Base-by-base conservation (phyloP, 2,888 invertebrate genomes). In the Xestia rhomboidea region DNA sequence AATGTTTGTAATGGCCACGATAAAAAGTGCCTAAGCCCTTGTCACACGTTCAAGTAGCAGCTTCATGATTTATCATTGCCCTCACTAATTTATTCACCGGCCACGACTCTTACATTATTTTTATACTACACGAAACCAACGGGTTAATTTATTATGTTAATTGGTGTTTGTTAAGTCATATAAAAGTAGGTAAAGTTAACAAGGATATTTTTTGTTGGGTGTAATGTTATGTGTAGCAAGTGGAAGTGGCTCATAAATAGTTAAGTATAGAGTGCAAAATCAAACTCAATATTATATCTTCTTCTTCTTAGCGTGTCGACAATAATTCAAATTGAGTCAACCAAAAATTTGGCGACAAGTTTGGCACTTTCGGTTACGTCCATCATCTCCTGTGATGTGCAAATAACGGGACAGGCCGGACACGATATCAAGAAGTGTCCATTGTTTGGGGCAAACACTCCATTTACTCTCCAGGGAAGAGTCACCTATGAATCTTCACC, bases 61-160 rank as follows among this genome's bases (percentile, higher is more conserved):
- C 76, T 79, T 72, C 73, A 86, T 89, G 86, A 91, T 91, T 90
- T 90, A 91, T 90, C 90, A 88, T 82, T 78, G 79, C 69, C 77
- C 67, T n/a, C 76, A 82, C 73, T 88, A 90, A 90, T 91, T 90
- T 91, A 89, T 90, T 89, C 88, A 88, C 84, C 79, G 79, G 76
- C 86, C 77, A 81, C 81, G 72, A 69, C 75, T 81, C 80, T 84
- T 83, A 83, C 86, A 86, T 89, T 89, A 92, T 92, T 92, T 91
- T 89, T 87, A 83, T 88, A 92, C 90, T 88, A 92, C 91, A 90
- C 85, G 88, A 83, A 89, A 88, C 82, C 88, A 90, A 91, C 89
- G 89, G 88, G 89, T 91, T 92, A 90, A 92, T 93, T 91, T 90
- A 92, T 90, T 90, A 90, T 92, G 91, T 89, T 93, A 93, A 93